Conservation (phyloP, 2,888 invertebrate species). For the Volucella inflata region DNA sequence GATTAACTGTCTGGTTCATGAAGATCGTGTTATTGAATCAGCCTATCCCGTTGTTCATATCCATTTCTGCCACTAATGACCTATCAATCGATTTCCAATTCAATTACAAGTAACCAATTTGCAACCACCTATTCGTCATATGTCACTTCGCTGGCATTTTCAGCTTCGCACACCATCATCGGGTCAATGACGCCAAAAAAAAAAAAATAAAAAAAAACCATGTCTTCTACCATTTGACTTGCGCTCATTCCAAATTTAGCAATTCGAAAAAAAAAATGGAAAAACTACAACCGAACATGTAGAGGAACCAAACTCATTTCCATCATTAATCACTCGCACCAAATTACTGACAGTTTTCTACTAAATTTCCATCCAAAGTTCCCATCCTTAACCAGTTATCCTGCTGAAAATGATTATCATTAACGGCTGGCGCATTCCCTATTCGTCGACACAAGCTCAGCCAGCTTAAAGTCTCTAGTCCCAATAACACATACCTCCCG, state of each 20-base stretch:
- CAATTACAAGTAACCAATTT: constrained; percentile 41
- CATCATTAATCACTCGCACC: constrained; percentile 69
- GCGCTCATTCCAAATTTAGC: no score
- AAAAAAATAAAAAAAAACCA: constrained; percentile 4
- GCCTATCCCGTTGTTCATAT: no score
- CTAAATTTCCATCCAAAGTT: constrained; percentile 57
- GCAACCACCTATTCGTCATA: constrained; percentile 36
- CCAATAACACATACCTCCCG: constrained; percentile 44
- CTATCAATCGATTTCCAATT: not conserved
- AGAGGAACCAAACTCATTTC: constrained; percentile 34
- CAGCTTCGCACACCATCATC: constrained; percentile 30
- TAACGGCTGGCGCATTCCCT: constrained; percentile 57
- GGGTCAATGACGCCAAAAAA: constrained; percentile 49
- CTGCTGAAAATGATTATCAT: constrained; percentile 68
- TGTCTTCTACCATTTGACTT: not conserved
- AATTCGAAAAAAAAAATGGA: not conserved
- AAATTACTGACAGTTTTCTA: constrained; percentile 59
- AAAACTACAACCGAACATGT: not conserved
- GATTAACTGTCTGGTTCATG: no score
- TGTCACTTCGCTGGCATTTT: constrained; percentile 23
- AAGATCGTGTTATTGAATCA: no score
- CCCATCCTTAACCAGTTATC: constrained; percentile 42
- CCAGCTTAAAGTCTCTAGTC: constrained; percentile 39
- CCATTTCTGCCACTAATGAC: no score
- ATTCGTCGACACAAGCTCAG: constrained; percentile 11